Evolutionary conservation across 2,888 invertebrate species (phyloP), one percentile per base, ranked within the genome.

Genomic region (Brachypalpus laphriformis): DNA sequence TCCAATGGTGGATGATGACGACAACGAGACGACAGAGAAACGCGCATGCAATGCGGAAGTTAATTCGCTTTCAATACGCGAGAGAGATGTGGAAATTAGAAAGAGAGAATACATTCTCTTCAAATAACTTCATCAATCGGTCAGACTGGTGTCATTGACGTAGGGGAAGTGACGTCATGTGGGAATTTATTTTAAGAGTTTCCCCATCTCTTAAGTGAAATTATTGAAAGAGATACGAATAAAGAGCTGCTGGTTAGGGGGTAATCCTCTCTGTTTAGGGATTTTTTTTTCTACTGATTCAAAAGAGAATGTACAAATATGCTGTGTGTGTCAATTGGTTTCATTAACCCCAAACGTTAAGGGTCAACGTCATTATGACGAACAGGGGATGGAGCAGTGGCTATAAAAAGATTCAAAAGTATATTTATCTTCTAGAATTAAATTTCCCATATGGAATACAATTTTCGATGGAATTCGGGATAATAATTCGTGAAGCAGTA

Each of bases 251-350:
- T 6, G n/a, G 1, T 14, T 42, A 25, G 49, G 16, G 70, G 57
- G 71, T 31, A 56, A 51, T 83, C 28, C 74, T 80, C 83, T 80
- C 83, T 83, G 83, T 83, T 83, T 74, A 31, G 66, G 72, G 31
- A 76, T 51, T 14, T 70, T 75, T 63, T 45, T 47, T 20, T 59
- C 51, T 61, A 9, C 34, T 42, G 45, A 40, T 14, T 49, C 2
- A 28, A 59, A 68, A 75, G 80, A 80, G 80, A 82, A 59, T 14
- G 51, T 54, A 63, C 57, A 57, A 75, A 78, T 68, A 49, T 70
- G 74, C 83, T 83, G 80, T 90, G 89, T 91, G 91, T 91, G 91
- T 90, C 90, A 90, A 90, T 90, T 90, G 89, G 90, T 90, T 91
- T 90, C 91, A 90, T 91, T 91, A 91, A 91, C 91, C 91, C 91